Conservation (phyloP, 1,140 invertebrate genomes). For the Zaprionus inermis region DNA sequence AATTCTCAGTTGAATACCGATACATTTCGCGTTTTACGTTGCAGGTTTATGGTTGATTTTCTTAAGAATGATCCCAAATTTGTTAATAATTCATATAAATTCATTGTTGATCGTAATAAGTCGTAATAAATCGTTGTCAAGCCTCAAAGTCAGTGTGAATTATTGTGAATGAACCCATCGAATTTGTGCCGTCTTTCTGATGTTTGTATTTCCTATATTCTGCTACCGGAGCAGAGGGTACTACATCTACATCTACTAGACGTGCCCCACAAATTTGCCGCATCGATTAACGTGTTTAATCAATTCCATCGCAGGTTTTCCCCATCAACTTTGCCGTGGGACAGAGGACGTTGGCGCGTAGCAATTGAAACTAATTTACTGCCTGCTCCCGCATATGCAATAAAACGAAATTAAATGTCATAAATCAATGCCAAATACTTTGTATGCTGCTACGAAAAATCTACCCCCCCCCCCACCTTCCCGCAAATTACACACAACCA, state of each 20-base stretch:
- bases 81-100: constrained; percentile 32
- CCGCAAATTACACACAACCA: no score
- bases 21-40: constrained; percentile 24
- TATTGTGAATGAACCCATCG: no score
- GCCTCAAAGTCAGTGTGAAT: not conserved
- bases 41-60: constrained; percentile 12
- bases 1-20: constrained; percentile 26
- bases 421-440: constrained; percentile 71
- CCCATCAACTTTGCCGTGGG: constrained; percentile 4
- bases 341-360: not conserved
- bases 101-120: constrained; percentile 17
- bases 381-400: constrained; percentile 39
- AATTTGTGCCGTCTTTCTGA: no score
- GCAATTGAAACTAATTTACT: constrained; percentile 56
- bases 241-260: no score
- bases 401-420: constrained; percentile 71
- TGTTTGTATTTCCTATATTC: no score
- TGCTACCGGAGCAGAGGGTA: no score
- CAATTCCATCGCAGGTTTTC: constrained; percentile 38
- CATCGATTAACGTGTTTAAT: constrained; percentile 56
- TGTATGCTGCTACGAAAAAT: not conserved
- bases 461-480: not conserved
- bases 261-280: not conserved
- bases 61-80: constrained; percentile 26
- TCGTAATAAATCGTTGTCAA: constrained; percentile 25